Evolutionary conservation across 35 echinoderm and acorn worm genomes (phyloP).

Genomic region (Ophioderma brevispina): DNA sequence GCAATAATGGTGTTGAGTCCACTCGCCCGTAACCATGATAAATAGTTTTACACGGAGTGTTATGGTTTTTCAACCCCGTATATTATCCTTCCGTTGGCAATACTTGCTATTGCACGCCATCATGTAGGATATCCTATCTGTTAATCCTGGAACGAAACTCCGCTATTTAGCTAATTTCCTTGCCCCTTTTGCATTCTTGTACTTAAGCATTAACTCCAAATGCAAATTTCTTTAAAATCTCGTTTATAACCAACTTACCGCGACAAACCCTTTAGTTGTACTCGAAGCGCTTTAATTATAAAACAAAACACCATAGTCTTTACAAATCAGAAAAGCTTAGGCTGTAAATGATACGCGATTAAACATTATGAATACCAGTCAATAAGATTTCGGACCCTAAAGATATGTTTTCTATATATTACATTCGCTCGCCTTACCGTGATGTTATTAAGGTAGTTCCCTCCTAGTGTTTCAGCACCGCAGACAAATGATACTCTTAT

Average conservation of each 20-base stretch:
- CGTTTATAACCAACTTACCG: no score
- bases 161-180: not conserved
- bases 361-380: not conserved
- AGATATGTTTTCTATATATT: not conserved
- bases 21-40: not conserved
- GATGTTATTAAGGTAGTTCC: not conserved
- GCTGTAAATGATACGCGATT: not conserved
- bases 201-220: not conserved
- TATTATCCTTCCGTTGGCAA: not conserved
- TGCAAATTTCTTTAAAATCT: no score
- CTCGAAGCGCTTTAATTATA: not conserved
- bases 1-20: not conserved
- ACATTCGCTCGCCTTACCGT: not conserved
- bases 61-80: constrained; percentile 6
- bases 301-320: not conserved
- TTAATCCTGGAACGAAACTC: not conserved
- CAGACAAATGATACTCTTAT: no score
- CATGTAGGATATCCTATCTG: not conserved
- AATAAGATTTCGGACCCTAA: not conserved
- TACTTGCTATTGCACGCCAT: not conserved
- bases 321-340: not conserved
- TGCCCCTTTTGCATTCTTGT: not conserved
- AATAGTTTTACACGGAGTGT: not conserved
- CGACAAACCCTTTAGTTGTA: not conserved
- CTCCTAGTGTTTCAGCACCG: not conserved